Evolutionary conservation across 2,113 vertebrate species (phyloP), one percentile per base, ranked within the genome.

Genomic region (Phaethon lepturus): DNA sequence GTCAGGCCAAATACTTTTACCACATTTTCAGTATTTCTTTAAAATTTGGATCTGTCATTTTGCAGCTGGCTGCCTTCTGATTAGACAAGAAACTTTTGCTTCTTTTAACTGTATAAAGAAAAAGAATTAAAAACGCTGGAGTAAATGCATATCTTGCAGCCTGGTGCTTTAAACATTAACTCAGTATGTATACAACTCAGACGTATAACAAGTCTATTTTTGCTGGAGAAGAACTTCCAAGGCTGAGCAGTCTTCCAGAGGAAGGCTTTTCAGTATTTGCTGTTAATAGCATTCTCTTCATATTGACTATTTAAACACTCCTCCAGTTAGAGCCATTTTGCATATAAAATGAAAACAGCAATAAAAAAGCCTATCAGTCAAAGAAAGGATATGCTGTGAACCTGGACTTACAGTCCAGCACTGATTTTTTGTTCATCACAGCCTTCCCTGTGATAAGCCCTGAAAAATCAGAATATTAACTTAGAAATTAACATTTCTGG

Each of bases 401-500:
- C 89, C 29, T 42, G 66, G 49, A 94, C 45, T 28, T 58, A n/a
- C 1, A 45, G 68, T 64, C 64, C 87, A 95, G 64, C 52, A 83
- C 26, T 4, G 4, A 68, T 60, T 59, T 84, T 93, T 89, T 83
- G 63, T 86, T 92, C 75, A 85, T 42, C 42, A 73, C 12, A 81
- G 33, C 13, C 5, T 81, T 69, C 7, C 10, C 38, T 31, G 20
- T 26, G 5, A 33, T 26, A 91, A 88, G 22, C 13, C 20, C 25
- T 79, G 73, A 95, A 96, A 86, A 93, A 52, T 45, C 75, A 86
- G 29, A 56, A 13, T 49, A 75, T 77, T 60, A 92, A 87, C 42
- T 26, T 31, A 29, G 71, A 92, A 94, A 83, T 53, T 28, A 76
- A 26, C 38, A 88, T 91, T 86, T 95, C 80, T 53, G 59, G 44